Evolutionary conservation across 2,888 invertebrate species (phyloP), one percentile per base, ranked within the genome.

Genomic region (Oconnorella tubifera): DNA sequence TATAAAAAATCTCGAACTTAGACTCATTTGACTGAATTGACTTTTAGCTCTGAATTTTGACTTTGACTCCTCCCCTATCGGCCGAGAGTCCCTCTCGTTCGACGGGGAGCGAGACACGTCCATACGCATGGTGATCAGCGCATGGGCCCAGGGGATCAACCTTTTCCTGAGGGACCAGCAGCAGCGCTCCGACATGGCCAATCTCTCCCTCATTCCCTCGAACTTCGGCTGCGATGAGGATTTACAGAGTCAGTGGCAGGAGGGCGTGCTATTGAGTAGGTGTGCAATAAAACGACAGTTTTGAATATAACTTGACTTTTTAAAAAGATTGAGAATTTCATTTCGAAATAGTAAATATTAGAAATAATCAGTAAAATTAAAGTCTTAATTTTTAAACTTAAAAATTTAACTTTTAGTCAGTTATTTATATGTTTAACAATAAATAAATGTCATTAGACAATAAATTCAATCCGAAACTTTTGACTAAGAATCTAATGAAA

Each of bases 111-210:
- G 59, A 1, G 59, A 58, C 10, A 58, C 3, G 59, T n/a, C 40
- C 29, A 40, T 58, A 28, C 32, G 40, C 27, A 40, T 58, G 59
- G 59, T 23, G 1, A 19, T 40, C 25, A 40, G n/a, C 59, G 33
- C 59, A 6, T 58, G 59, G 59, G 59, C 40, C 6, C 33, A 25
- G 4, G 59, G 59, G 25, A 33, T 58, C 0, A 28, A 32, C 23
- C 32, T 27, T 6, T 40, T 58, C 28, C 33, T 58, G 59, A 32
- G 59, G n/a, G 40, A 58, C 14, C 14, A 58, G 23, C 33, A 40
- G 40, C 6, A 14, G 40, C 6, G 19, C 10, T 19, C 40, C 6
- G 40, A 40, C 10, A 40, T 40, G 40, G 40, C 59, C n/a, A 58
- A 58, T 10, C 28, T 40, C 27, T 33, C 32, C 33, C 59, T 58